Evolutionary conservation across 53 echinoderm and acorn worm species (phyloP).

Genomic region (Glandiceps talaboti): DNA sequence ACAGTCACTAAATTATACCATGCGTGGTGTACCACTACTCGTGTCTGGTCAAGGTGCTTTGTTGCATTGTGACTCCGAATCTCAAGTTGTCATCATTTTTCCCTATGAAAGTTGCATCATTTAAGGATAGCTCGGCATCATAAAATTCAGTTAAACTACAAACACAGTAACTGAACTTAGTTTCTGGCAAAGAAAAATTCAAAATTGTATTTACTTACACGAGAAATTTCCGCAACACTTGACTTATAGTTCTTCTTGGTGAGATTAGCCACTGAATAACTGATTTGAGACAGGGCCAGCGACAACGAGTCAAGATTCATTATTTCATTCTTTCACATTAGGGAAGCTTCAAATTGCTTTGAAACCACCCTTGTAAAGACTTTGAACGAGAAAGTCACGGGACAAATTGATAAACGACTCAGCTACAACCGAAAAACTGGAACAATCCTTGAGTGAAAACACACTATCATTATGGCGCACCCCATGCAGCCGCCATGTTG

Average conservation of each 20-base stretch:
- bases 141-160: too few relatives aligned
- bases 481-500: background rate
- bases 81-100: too few relatives aligned
- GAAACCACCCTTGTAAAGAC: slow-evolving; percentile 36
- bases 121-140: too few relatives aligned
- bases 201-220: slow-evolving; percentile 69
- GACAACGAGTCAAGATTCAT: slow-evolving; percentile 99
- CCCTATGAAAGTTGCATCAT: too few relatives aligned
- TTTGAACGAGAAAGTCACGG: slow-evolving; percentile 8
- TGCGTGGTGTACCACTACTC: too few relatives aligned
- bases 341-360: slow-evolving; percentile 71
- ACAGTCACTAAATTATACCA: too few relatives aligned
- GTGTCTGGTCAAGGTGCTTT: too few relatives aligned
- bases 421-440: background rate
- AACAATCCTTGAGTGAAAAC: background rate
- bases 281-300: slow-evolving; percentile 99
- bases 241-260: slow-evolving; percentile 99
- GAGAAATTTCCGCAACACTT: slow-evolving; percentile 89
- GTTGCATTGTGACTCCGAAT: too few relatives aligned
- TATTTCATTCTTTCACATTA: slow-evolving; percentile 98
- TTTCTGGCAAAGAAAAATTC: too few relatives aligned
- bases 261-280: slow-evolving; percentile 95
- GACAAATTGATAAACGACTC: background rate
- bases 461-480: background rate
- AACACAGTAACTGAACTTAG: too few relatives aligned